These are phyloP conservation scores for Tragelaphus imberbis DNA, from an alignment of 2,113 vertebrate species.

Conservation along the genomic window DNA sequence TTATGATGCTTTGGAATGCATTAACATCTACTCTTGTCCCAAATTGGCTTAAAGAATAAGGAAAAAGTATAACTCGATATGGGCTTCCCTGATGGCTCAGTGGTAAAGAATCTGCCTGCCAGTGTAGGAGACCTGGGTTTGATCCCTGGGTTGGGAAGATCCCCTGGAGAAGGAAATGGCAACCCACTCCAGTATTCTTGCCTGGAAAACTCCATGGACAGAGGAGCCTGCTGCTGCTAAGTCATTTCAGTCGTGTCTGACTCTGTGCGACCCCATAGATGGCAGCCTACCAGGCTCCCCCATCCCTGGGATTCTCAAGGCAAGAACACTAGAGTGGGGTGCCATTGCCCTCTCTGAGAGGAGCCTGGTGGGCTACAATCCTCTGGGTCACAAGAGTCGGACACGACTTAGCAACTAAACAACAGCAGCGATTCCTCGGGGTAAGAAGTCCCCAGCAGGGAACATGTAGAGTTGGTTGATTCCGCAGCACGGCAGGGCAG, in stretches of 20 bases:
- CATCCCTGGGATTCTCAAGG: too few species aligned
- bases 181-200: neutral
- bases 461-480: neutral
- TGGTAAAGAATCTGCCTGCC: neutral
- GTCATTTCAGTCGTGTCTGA: too few species aligned
- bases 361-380: neutral
- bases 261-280: too few species aligned
- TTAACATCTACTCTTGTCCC: neutral
- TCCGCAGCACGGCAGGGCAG: accelerated
- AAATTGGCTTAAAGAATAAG: neutral
- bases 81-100: neutral
- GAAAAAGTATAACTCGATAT: neutral
- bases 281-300: too few species aligned
- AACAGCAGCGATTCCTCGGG: neutral
- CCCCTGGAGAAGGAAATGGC: neutral
- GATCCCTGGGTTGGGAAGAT: neutral
- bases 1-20: neutral
- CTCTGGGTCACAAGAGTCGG: neutral
- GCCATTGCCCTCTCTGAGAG: neutral
- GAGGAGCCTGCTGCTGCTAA: neutral
- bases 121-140: neutral
- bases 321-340: too few species aligned
- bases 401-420: neutral
- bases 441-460: neutral
- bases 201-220: neutral